phyloP scores from a whole-genome alignment of 2,888 invertebrate genomes.

The Pyrochroa serraticornis region DNA sequence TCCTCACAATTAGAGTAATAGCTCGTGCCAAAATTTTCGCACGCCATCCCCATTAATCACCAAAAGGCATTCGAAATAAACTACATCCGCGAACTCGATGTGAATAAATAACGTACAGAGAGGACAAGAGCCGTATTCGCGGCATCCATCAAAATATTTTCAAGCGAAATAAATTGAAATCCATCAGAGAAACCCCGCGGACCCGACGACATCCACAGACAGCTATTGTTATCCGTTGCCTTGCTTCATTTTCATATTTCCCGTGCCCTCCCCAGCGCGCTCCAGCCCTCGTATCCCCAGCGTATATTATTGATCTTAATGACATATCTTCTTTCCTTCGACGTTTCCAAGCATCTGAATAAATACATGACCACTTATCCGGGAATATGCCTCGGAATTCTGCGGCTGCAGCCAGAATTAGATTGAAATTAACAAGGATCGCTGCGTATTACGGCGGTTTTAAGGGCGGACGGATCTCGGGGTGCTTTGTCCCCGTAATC shows the following conservation, averaged over 20 bases:
- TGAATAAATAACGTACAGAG: conserved; percentile 23
- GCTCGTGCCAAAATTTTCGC: conserved; percentile 18
- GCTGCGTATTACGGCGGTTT: conserved; percentile 3
- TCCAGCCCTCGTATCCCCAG: conserved; percentile 41
- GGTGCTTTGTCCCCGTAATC: conserved; percentile 33
- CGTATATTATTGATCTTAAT: conserved; percentile 57
- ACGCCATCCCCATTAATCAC: conserved; percentile 25
- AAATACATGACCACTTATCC: conserved; percentile 46
- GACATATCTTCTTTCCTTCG: conserved; percentile 52
- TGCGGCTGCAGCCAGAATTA: neutral
- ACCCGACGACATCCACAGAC: conserved; percentile 52
- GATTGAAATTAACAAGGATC: conserved; percentile 8
- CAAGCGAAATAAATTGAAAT: conserved; percentile 56
- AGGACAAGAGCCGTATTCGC: conserved; percentile 6
- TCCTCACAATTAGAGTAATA: no score
- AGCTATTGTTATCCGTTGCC: conserved; percentile 54
- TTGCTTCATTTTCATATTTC: conserved; percentile 56
- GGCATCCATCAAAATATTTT: conserved; percentile 30
- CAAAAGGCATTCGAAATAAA: conserved; percentile 19
- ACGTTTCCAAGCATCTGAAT: conserved; percentile 42
- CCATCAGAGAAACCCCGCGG: conserved; percentile 54
- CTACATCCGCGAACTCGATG: conserved; percentile 11
- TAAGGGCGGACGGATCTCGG: conserved; percentile 19
- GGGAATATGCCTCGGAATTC: neutral
- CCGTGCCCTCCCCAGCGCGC: conserved; percentile 23